Evolutionary conservation across 1,140 invertebrate species (phyloP).

Genomic region (Luehdorfia chinensis): DNA sequence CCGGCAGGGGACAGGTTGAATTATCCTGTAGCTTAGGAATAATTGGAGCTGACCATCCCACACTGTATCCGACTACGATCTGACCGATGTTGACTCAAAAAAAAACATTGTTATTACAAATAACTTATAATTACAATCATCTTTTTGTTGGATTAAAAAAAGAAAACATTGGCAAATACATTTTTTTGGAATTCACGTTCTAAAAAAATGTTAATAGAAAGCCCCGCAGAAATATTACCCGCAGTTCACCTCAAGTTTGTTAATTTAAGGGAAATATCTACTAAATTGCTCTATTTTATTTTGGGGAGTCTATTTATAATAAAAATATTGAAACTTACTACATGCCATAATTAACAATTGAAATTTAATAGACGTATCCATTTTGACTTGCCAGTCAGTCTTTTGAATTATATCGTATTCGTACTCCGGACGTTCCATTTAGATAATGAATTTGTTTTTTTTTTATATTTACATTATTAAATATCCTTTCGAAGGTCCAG

Average conservation of each 20-base stretch:
- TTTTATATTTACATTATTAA: conserved; percentile 4
- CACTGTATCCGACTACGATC: conserved; percentile 44
- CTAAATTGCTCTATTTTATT: not conserved
- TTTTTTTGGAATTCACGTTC: too few species aligned
- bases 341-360: conserved; percentile 35
- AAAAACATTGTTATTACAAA: too few species aligned
- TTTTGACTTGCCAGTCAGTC: conserved; percentile 20
- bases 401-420: conserved; percentile 25
- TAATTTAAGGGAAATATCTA: too few species aligned
- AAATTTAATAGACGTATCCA: conserved; percentile 25
- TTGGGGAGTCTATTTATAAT: not conserved
- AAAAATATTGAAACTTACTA: conserved; percentile 28
- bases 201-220: too few species aligned
- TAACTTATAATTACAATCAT: too few species aligned
- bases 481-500: not conserved
- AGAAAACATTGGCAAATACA: too few species aligned
- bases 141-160: too few species aligned
- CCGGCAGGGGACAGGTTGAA: conserved; percentile 27
- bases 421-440: conserved; percentile 31
- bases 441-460: conserved; percentile 1
- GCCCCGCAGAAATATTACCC: too few species aligned
- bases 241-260: too few species aligned
- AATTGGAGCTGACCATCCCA: conserved; percentile 50
- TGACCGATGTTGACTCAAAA: conserved; percentile 52
- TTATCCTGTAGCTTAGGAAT: conserved; percentile 42